Conservation (phyloP, 1,140 invertebrate species). For the Drosophila dunni region DNA sequence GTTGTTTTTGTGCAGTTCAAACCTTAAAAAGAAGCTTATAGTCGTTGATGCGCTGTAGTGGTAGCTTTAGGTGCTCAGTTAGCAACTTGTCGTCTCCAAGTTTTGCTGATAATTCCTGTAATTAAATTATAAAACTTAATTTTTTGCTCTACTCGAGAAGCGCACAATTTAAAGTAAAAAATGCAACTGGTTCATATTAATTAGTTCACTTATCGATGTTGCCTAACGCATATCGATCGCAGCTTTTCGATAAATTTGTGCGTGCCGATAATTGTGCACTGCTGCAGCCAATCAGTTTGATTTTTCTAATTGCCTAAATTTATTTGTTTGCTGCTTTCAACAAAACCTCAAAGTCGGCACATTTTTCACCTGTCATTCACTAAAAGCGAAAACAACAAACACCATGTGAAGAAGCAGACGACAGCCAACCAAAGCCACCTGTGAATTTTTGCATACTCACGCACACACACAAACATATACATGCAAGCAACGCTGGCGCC, state of each 20-base stretch:
- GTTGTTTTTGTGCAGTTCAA: conserved; percentile 65
- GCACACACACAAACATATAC: background rate
- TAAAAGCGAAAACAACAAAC: background rate
- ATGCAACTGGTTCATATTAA: too few relatives aligned
- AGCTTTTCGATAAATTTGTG: too few relatives aligned
- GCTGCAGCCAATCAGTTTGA: too few relatives aligned
- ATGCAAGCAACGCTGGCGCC: background rate
- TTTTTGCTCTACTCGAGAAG: too few relatives aligned
- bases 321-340: background rate
- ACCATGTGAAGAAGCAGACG: conserved; percentile 8
- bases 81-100: conserved; percentile 95
- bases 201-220: too few relatives aligned
- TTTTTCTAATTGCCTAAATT: too few relatives aligned
- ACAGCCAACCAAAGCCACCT: conserved; percentile 3
- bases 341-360: background rate
- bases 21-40: conserved; percentile 98
- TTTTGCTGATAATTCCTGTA: conserved; percentile 92
- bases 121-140: conserved; percentile 5
- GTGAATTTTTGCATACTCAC: conserved; percentile 8
- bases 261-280: too few relatives aligned
- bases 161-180: background rate
- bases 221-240: too few relatives aligned
- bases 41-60: conserved; percentile 97
- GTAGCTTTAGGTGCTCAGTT: conserved; percentile 95
- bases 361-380: background rate